Evolutionary conservation across 2,888 invertebrate genomes (phyloP).

Genomic region (Clanis bilineata): DNA sequence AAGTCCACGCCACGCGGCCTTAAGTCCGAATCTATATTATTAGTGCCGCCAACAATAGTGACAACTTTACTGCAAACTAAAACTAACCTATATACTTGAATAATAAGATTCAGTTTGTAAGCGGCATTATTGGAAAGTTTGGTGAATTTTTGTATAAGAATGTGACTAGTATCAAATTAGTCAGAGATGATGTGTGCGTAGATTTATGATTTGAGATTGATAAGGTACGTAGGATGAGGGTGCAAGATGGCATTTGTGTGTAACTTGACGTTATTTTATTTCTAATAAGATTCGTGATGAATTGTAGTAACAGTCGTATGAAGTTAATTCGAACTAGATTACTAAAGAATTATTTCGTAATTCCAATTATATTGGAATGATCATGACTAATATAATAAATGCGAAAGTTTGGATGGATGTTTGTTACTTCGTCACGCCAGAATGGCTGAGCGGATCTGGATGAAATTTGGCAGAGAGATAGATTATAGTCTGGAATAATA

Average conservation of each 20-base stretch:
- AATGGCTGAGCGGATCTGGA: too few relatives aligned
- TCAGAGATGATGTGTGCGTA: conserved; percentile 46
- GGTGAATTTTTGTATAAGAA: conserved; percentile 24
- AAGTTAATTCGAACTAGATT: background rate
- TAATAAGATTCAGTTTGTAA: conserved; percentile 15
- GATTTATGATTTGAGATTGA: conserved; percentile 52
- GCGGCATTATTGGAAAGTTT: background rate
- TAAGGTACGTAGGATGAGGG: conserved; percentile 21
- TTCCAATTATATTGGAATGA: background rate
- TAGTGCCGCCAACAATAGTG: conserved; percentile 29
- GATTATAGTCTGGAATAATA: too few relatives aligned
- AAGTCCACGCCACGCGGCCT: conserved; percentile 68
- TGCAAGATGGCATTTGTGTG: conserved; percentile 9
- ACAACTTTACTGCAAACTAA: conserved; percentile 19
- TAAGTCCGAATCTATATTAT: conserved; percentile 54
- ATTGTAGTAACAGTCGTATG: background rate
- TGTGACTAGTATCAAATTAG: conserved; percentile 49
- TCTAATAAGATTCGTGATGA: conserved; percentile 23
- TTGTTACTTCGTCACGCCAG: too few relatives aligned
- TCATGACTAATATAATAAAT: too few relatives aligned
- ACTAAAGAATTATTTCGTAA: background rate
- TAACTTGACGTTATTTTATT: conserved; percentile 7
- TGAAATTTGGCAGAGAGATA: too few relatives aligned
- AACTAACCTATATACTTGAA: conserved; percentile 27
- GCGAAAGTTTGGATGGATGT: too few relatives aligned